These are phyloP conservation scores for Heliconius hewitsoni DNA, from an alignment of 1,140 invertebrate genomes.

Conservation along the genomic window DNA sequence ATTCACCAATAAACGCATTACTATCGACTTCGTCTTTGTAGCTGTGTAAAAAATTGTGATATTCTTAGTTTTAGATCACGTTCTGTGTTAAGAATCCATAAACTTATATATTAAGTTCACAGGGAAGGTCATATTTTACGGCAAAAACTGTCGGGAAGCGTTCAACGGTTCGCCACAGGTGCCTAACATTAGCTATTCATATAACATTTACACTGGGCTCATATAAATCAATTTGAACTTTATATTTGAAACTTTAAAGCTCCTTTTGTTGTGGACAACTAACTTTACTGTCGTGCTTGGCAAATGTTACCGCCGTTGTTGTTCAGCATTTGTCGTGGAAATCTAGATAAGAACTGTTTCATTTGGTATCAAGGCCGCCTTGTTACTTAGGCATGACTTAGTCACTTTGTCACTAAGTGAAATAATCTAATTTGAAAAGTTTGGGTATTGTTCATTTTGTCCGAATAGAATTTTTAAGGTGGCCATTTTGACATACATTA, in stretches of 20 bases:
- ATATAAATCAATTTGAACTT: slow-evolving; percentile 25
- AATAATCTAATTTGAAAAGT: background rate
- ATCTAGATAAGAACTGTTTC: slow-evolving; percentile 29
- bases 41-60: background rate
- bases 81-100: slow-evolving; percentile 38
- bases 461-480: too few relatives aligned
- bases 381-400: background rate
- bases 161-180: slow-evolving; percentile 37
- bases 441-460: background rate
- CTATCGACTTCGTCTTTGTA: background rate
- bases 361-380: slow-evolving; percentile 15
- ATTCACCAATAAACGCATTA: background rate
- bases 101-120: slow-evolving; percentile 38
- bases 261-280: background rate
- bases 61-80: slow-evolving; percentile 37
- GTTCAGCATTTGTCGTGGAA: slow-evolving; percentile 20
- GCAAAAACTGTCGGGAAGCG: slow-evolving; percentile 39
- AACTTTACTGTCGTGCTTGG: slow-evolving; percentile 6
- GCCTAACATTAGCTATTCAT: slow-evolving; percentile 30
- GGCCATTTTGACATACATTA: background rate
- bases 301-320: slow-evolving; percentile 26
- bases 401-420: background rate
- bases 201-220: slow-evolving; percentile 18
- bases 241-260: slow-evolving; percentile 14
- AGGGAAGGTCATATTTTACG: slow-evolving; percentile 38